Percentiles rank a stretch among this genome's conserved stretches.
These are phyloP conservation scores for Pterois miles DNA, from an alignment of 2,797 vertebrate genomes.

Conservation along the genomic window DNA sequence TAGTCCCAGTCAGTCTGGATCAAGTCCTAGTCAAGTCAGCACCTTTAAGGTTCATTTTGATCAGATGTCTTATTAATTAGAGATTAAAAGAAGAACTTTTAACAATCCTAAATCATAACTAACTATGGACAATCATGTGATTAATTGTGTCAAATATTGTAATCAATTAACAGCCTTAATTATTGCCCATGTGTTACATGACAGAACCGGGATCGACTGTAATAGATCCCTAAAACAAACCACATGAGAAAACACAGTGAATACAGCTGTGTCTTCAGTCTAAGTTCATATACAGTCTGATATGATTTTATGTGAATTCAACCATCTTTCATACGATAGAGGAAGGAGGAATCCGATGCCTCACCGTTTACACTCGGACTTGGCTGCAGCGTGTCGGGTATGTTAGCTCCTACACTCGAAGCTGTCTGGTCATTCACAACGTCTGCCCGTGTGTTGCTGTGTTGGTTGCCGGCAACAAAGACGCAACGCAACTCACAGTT, in stretches of 20 bases:
- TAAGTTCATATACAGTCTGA: too few species aligned
- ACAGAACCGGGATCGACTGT: background rate
- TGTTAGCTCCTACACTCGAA: background rate
- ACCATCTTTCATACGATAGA: background rate
- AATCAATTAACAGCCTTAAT: too few species aligned
- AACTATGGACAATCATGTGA: too few species aligned
- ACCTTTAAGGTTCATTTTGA: too few species aligned
- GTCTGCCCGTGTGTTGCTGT: slow-evolving; percentile 23
- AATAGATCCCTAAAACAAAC: background rate
- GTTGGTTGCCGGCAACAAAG: slow-evolving; percentile 17
- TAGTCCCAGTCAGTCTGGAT: too few species aligned
- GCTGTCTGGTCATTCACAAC: slow-evolving; percentile 33
- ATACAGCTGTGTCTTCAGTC: background rate
- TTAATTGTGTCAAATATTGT: accelerated
- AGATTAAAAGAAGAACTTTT: too few species aligned
- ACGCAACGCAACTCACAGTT: slow-evolving; percentile 33
- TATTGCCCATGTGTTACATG: background rate
- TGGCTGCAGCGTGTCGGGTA: background rate
- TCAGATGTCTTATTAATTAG: too few species aligned
- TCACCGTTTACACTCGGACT: background rate
- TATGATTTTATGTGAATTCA: background rate
- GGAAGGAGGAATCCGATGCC: background rate
- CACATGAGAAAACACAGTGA: too few species aligned
- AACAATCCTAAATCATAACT: too few species aligned
- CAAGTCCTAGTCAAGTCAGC: too few species aligned